Conservation (phyloP, 2,797 vertebrate species). For the Coracias cyanogaster region DNA sequence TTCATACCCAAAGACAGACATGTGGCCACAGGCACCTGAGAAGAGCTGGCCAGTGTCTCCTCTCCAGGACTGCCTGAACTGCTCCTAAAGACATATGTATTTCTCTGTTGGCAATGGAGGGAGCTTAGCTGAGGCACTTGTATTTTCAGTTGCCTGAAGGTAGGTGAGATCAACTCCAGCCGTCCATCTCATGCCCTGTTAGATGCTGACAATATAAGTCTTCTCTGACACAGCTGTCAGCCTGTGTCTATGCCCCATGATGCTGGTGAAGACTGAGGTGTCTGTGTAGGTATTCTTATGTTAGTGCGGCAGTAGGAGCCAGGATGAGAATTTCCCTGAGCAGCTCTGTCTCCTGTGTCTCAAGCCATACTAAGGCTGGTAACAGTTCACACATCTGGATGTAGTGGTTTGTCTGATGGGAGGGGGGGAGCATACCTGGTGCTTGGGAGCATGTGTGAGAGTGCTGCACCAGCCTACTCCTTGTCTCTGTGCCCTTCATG, state of each 20-base stretch:
- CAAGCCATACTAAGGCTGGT: neutral
- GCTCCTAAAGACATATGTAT: neutral
- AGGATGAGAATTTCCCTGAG: neutral
- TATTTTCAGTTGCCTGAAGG: neutral
- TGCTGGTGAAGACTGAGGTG: neutral
- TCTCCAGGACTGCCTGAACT: neutral
- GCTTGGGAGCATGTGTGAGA: neutral
- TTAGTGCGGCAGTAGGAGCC: neutral
- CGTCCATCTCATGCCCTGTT: neutral
- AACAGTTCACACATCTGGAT: neutral
- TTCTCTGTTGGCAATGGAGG: neutral
- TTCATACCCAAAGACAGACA: neutral
- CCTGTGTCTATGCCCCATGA: neutral
- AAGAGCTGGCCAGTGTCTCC: neutral
- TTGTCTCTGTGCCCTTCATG: rapidly evolving
- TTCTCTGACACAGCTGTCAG: neutral
- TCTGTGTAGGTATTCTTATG: neutral
- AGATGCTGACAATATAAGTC: neutral
- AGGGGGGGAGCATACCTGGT: neutral
- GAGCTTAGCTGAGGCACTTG: neutral
- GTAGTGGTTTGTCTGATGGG: neutral
- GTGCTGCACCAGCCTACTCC: neutral
- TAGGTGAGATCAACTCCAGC: neutral
- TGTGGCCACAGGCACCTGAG: neutral
- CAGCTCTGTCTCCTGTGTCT: neutral